phyloP scores from a whole-genome alignment of 2,113 vertebrate species.

The Myotis brandtii region DNA sequence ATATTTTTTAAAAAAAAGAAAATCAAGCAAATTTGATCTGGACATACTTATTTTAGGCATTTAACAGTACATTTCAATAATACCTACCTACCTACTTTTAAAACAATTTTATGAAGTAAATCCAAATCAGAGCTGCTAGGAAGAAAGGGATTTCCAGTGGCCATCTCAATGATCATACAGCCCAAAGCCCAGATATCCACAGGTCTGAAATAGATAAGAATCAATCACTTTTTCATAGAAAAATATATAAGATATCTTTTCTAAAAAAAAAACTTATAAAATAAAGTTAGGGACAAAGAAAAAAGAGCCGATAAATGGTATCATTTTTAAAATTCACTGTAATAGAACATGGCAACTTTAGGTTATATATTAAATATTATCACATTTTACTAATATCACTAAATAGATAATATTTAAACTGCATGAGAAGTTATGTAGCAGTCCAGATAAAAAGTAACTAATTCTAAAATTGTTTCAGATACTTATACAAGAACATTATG shows the following conservation, averaged over 20 bases:
- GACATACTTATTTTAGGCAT: constrained; percentile 40
- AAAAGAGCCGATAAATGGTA: neutral
- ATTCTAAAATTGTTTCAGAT: constrained; percentile 50
- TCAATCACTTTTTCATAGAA: constrained; percentile 36
- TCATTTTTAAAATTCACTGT: constrained; percentile 26
- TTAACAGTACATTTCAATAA: constrained; percentile 42
- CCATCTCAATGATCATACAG: constrained; percentile 87
- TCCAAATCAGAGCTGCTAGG: constrained; percentile 87
- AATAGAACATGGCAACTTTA: constrained; percentile 24
- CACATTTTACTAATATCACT: constrained; percentile 28
- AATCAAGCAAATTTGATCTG: constrained; percentile 25
- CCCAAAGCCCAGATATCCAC: constrained; percentile 88
- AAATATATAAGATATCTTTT: constrained; percentile 27
- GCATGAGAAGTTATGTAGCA: neutral
- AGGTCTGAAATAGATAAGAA: constrained; percentile 80
- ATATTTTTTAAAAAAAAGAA: neutral
- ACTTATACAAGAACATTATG: neutral
- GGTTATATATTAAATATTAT: neutral
- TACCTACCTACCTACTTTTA: constrained; percentile 87
- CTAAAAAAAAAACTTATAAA: constrained; percentile 1
- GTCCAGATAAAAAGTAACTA: constrained; percentile 31
- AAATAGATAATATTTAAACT: constrained; percentile 46
- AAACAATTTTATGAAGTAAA: constrained; percentile 86
- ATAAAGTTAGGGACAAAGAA: neutral
- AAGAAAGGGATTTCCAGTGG: constrained; percentile 84